Conservation (phyloP, 2,113 vertebrate species). For the Sus scrofa region DNA sequence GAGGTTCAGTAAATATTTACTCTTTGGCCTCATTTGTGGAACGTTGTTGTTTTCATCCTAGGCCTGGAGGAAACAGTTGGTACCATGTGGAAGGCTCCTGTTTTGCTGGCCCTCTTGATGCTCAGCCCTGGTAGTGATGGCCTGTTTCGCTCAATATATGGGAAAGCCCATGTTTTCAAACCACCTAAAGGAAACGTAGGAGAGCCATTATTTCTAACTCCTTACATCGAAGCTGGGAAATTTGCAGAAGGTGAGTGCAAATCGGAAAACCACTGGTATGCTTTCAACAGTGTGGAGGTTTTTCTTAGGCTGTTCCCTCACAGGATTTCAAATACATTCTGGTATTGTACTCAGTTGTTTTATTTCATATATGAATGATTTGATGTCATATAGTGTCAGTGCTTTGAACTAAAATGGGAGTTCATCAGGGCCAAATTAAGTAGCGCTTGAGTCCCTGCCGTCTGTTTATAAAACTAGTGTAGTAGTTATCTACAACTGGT, state of each 20-base stretch:
- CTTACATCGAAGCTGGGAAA: conserved; percentile 90
- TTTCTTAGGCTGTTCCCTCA: neutral
- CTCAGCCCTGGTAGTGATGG: conserved; percentile 82
- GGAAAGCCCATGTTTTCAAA: conserved; percentile 78
- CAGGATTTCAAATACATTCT: neutral
- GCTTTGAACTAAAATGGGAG: conserved; percentile 6
- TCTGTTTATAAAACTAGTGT: neutral
- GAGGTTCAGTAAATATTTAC: neutral
- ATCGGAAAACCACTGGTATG: neutral
- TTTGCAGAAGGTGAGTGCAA: conserved; percentile 87
- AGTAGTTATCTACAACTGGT: neutral
- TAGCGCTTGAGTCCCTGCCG: neutral
- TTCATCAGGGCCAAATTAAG: neutral
- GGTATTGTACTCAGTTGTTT: conserved; percentile 4
- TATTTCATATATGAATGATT: conserved; percentile 9
- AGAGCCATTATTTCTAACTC: conserved; percentile 91
- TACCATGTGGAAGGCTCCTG: conserved; percentile 66
- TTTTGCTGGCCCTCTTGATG: conserved; percentile 77
- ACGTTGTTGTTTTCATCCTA: conserved; percentile 55
- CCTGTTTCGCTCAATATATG: conserved; percentile 86
- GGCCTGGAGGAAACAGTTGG: conserved; percentile 41
- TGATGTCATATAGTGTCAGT: neutral
- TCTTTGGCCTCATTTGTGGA: neutral
- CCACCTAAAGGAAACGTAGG: conserved; percentile 84
- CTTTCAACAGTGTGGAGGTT: neutral